Evolutionary conservation across 2,797 vertebrate species (phyloP), one percentile per base, ranked within the genome.

Genomic region (Tokudaia muenninki): DNA sequence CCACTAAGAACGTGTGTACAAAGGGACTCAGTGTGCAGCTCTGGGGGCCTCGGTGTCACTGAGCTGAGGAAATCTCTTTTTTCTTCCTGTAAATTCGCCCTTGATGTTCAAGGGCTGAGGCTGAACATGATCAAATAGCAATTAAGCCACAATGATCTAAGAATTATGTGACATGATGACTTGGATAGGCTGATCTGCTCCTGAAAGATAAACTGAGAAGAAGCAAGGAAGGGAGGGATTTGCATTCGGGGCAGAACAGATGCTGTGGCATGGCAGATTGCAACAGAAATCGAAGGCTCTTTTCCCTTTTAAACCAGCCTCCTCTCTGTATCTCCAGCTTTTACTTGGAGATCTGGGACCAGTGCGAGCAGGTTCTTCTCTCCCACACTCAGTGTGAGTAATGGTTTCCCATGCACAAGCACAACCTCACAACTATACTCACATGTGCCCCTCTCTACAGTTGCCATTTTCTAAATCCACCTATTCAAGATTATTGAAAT

Each of bases 41-140:
- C 72, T 72, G 70, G 19, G 92, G 84, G 21, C 83, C 61, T 77
- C 41, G 17, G 12, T 81, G 95, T 91, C 37, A 37, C 44, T 29
- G 17, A 7, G 41, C 0, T n/a, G 75, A 94, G n/a, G 41, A 89
- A 52, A 87, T 90, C 77, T 82, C 41, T 87, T 74, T 72, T 11
- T 78, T 90, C 74, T 13, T 75, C 57, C 67, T 34, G 31, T 31
- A 90, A 96, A 97, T 87, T 94, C 95, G 79, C 63, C 72, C 52
- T 96, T 88, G 74, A 98, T 79, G 50, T 96, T 91, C 63, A 78
- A 96, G 47, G 88, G 87, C 93, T 16, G 82, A 78, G 59, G 47
- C 31, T 92, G 94, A 96, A 79, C 97, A 90, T n/a, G 83, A 97
- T 81, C 97, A 94, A 96, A 90, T 79, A 95, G 10, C 90, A 2